Conservation (phyloP, 1,140 invertebrate species). For the silkworm (Bombyx mori) region DNA sequence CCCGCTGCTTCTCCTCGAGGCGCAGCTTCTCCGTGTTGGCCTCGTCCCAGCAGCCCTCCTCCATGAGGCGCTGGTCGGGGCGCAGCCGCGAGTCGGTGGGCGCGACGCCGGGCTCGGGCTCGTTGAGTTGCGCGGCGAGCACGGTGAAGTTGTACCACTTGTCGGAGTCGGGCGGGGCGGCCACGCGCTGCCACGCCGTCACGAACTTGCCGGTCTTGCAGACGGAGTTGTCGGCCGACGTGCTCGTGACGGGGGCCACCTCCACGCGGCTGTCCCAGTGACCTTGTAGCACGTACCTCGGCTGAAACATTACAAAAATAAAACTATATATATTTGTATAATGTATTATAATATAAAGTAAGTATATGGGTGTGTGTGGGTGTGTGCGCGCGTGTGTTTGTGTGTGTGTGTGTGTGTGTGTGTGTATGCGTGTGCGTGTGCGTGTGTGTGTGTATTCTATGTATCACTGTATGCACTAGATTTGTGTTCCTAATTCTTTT, state of each 20-base stretch:
- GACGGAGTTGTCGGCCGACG: slow-evolving; percentile 84
- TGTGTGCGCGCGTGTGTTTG: no score
- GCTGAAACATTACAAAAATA: slow-evolving; percentile 34
- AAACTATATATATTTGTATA: background rate
- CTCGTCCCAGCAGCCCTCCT: slow-evolving; percentile 95
- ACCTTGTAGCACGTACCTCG: slow-evolving; percentile 85
- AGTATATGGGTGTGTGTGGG: no score
- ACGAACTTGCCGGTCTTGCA: slow-evolving; percentile 92
- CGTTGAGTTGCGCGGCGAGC: slow-evolving; percentile 96
- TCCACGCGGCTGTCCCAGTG: slow-evolving; percentile 97
- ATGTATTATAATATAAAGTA: background rate
- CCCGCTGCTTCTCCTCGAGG: slow-evolving; percentile 96
- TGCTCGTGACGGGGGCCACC: slow-evolving; percentile 89
- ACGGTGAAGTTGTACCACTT: slow-evolving; percentile 96
- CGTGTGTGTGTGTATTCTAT: no score
- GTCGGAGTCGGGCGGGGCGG: slow-evolving; percentile 79
- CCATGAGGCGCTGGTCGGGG: slow-evolving; percentile 98
- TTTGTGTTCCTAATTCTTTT: no score
- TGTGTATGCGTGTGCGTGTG: no score
- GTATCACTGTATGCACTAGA: no score
- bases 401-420: no score
- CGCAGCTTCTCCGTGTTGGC: slow-evolving; percentile 92
- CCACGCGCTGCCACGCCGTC: slow-evolving; percentile 88
- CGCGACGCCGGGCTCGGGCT: slow-evolving; percentile 91
- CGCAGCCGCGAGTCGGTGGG: slow-evolving; percentile 95